phyloP scores from a whole-genome alignment of 2,888 invertebrate genomes.

The Zaprionus lineosus region DNA sequence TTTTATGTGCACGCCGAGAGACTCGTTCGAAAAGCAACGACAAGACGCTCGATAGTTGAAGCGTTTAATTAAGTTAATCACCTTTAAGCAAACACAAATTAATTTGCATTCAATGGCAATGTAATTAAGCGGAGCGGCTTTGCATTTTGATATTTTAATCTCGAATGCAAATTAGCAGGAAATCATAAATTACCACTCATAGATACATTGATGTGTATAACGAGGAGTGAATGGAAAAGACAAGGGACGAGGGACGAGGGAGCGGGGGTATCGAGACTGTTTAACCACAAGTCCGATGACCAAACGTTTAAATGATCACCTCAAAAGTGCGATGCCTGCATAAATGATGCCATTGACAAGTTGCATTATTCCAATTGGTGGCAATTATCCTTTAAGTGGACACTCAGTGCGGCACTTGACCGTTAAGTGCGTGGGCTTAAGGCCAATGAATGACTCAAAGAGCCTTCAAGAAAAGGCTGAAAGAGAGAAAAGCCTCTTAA shows the following conservation, averaged over 20 bases:
- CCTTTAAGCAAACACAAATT: constrained; percentile 51
- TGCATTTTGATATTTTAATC: constrained; percentile 68
- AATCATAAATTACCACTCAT: constrained; percentile 72
- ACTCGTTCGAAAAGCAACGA: constrained; percentile 8
- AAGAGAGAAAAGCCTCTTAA: constrained; percentile 22
- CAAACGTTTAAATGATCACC: constrained; percentile 29
- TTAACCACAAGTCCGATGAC: constrained; percentile 46
- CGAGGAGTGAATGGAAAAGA: constrained; percentile 22
- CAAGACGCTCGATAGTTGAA: neutral
- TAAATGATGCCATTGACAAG: constrained; percentile 42
- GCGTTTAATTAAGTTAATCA: constrained; percentile 66
- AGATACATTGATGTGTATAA: no score
- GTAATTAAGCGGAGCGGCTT: constrained; percentile 63
- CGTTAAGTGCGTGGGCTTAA: constrained; percentile 35
- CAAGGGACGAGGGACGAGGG: constrained; percentile 7
- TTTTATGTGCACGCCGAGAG: constrained; percentile 19
- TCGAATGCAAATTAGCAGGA: constrained; percentile 66
- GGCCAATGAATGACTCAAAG: constrained; percentile 25
- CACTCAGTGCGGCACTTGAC: constrained; percentile 18
- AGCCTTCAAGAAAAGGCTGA: constrained; percentile 4
- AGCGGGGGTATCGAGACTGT: constrained; percentile 20
- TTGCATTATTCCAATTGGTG: constrained; percentile 49
- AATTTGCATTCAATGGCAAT: constrained; percentile 65
- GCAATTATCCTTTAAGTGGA: constrained; percentile 43
- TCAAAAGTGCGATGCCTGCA: constrained; percentile 24